Evolutionary conservation across 2,113 vertebrate genomes (phyloP).

Genomic region (Gadus chalcogrammus): DNA sequence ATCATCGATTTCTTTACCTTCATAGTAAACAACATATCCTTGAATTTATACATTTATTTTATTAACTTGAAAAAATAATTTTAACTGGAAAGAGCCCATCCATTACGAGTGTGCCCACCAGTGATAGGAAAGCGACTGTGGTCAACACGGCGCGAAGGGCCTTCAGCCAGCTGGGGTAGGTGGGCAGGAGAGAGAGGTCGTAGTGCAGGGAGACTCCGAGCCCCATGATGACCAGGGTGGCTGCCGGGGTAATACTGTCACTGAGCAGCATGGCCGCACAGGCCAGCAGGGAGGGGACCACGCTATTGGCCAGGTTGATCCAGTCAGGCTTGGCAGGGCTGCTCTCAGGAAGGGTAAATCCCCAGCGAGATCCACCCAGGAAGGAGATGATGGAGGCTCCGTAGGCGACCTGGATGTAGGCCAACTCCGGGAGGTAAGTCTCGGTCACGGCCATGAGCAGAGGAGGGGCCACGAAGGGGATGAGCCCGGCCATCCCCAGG

Average conservation of each 20-base stretch:
- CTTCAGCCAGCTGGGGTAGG: conserved; percentile 90
- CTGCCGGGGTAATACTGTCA: conserved; percentile 58
- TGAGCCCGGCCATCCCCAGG: conserved; percentile 73
- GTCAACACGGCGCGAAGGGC: conserved; percentile 76
- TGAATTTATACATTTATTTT: not conserved
- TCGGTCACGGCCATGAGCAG: conserved; percentile 76
- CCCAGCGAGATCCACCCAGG: conserved; percentile 89
- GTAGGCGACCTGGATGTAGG: conserved; percentile 79
- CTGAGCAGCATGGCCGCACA: conserved; percentile 79
- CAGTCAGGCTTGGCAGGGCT: conserved; percentile 89
- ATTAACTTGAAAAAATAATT: conserved; percentile 42
- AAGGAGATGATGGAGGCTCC: conserved; percentile 81
- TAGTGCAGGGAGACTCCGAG: conserved; percentile 82
- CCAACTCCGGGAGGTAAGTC: conserved; percentile 75
- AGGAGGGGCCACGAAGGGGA: conserved; percentile 80
- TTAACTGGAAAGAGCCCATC: conserved; percentile 66
- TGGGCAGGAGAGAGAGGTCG: conserved; percentile 82
- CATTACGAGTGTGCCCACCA: conserved; percentile 68
- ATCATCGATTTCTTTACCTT: not conserved
- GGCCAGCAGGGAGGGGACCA: conserved; percentile 76
- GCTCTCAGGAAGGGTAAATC: conserved; percentile 82
- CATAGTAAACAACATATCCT: not conserved
- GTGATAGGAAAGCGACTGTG: conserved; percentile 72
- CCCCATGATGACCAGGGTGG: conserved; percentile 70
- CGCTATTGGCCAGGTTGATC: conserved; percentile 82